Evolutionary conservation across 2,888 invertebrate genomes (phyloP), one percentile per base, ranked within the genome.

Genomic region (Drosophila bunnanda): DNA sequence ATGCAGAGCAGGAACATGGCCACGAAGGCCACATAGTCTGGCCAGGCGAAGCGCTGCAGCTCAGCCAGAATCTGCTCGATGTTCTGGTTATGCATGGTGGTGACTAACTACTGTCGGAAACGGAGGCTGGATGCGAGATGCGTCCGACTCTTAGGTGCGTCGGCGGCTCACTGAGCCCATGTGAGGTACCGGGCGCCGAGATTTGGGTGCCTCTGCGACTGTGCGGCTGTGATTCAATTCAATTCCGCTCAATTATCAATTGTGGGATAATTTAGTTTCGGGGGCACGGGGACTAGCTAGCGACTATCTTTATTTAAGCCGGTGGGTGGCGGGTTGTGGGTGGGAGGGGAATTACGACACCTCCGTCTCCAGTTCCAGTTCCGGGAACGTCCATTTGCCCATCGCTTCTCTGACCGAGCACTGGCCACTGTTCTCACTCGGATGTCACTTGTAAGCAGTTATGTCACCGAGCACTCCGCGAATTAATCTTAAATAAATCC

Each of bases 1-100:
- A 96, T 95, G 88, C 96, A 97, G 38, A 95, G 91, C 7, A 94
- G 89, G 67, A 97, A 93, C 96, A 97, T 96, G 1, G 94, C 81
- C 15, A 94, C 85, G 69, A 93, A 92, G 22, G 92, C 90, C 6
- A 89, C 79, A 89, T 93, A 93, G 65, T 93, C 92, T 17, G 89
- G 90, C 91, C 91, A 91, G 20, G 91, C 81, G 62, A 93, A 93
- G 15, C 90, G 85, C 75, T 92, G 92, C 66, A 93, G 78, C 28
- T 90, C 88, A 36, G 75, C 75, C n/a, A 92, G 80, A 55, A 92
- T 89, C 67, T 90, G 82, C 50, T 91, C 91, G 57, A 92, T 90
- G 61, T 89, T 91, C 50, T 91, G 78, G 61, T 89, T 91, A 50
- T 91, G 78, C 93, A 92, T 92, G 59, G 52, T 60, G 50, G 28